phyloP scores from a whole-genome alignment of 2,797 vertebrate genomes.

The Chrysocyon brachyurus region DNA sequence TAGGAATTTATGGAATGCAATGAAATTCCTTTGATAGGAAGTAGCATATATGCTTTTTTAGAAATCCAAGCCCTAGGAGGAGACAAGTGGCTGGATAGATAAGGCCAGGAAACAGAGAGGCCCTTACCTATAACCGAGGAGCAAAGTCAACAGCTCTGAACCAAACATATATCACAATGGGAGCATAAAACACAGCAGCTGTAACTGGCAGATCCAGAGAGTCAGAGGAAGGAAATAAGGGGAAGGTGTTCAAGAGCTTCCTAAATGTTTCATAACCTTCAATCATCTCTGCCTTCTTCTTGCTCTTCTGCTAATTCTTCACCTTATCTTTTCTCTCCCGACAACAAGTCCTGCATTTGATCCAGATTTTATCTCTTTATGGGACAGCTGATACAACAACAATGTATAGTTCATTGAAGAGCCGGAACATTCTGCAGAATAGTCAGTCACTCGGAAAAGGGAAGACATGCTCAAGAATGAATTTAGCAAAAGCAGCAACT shows the following conservation, averaged over 20 bases:
- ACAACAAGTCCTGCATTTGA: slow-evolving; percentile 43
- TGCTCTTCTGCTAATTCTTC: slow-evolving; percentile 18
- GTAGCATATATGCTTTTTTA: slow-evolving; percentile 1
- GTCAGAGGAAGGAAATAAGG: background rate
- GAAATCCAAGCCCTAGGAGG: background rate
- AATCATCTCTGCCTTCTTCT: slow-evolving; percentile 8
- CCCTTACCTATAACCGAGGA: background rate
- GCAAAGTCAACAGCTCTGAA: background rate
- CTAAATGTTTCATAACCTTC: slow-evolving; percentile 71
- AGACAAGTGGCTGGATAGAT: background rate
- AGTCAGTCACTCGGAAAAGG: background rate
- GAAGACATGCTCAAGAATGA: background rate
- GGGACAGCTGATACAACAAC: background rate
- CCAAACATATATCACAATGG: background rate
- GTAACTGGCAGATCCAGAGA: background rate
- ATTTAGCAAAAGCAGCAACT: background rate
- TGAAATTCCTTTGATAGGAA: slow-evolving; percentile 37
- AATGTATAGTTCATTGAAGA: slow-evolving; percentile 37
- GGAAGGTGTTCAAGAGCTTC: background rate
- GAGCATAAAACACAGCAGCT: background rate
- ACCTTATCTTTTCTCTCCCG: slow-evolving; percentile 71
- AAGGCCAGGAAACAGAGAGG: background rate
- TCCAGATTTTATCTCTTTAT: slow-evolving; percentile 69
- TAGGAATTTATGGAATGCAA: slow-evolving; percentile 19
- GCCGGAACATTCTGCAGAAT: background rate